Conservation (phyloP, 1,140 invertebrate species). For the Varroa destructor region DNA sequence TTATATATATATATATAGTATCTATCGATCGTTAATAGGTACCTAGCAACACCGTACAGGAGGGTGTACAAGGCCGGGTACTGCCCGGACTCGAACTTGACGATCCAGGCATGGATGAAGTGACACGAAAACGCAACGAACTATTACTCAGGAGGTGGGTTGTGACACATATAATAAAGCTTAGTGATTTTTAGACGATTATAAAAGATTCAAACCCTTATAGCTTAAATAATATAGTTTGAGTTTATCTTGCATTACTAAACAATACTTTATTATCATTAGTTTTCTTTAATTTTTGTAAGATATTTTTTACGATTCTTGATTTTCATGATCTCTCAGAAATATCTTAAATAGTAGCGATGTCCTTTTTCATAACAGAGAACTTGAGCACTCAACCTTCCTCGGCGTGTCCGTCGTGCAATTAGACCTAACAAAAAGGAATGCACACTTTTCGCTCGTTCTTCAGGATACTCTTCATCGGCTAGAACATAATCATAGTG, state of each 20-base stretch:
- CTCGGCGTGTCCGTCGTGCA: slow-evolving; percentile 14
- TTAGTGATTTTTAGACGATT: no score
- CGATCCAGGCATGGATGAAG: background rate
- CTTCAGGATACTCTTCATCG: slow-evolving; percentile 8
- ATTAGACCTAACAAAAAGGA: background rate
- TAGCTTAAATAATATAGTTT: no score
- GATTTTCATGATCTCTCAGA: no score
- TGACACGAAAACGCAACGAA: background rate
- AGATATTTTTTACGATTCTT: no score
- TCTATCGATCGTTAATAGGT: background rate
- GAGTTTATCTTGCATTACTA: no score
- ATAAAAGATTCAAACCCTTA: no score
- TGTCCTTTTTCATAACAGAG: background rate
- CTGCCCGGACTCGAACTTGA: slow-evolving; percentile 1
- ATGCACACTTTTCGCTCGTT: background rate
- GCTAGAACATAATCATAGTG: background rate
- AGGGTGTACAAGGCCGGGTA: slow-evolving; percentile 1
- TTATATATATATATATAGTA: no score
- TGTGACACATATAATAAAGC: no score
- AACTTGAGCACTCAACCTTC: slow-evolving; percentile 8
- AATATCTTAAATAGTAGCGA: no score
- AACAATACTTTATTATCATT: no score
- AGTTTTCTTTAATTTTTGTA: no score
- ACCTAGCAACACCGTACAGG: background rate
- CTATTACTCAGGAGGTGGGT: background rate